Evolutionary conservation across 2,888 invertebrate species (phyloP), one percentile per base, ranked within the genome.

Genomic region (Stenodera caucasica): DNA sequence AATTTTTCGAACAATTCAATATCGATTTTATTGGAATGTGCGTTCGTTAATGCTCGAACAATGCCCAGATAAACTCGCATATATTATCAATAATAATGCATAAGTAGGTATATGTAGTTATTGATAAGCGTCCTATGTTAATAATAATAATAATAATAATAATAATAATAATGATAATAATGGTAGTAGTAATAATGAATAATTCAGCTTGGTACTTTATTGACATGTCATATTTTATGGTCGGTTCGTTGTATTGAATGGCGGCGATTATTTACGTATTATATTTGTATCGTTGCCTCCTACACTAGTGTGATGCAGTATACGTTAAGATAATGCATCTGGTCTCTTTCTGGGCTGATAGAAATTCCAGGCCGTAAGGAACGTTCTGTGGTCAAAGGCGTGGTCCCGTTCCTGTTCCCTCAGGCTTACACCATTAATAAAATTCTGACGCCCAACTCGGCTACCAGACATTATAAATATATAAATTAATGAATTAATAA

Each of bases 401-500:
- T 75, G 76, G 74, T 68, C 66, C 71, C 67, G 63, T 70, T 70
- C 68, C 66, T 57, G 63, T 71, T 67, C 73, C 75, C 73, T 60
- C 67, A 57, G 75, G 76, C 75, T 11, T 40, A 69, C 68, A 65
- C 77, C 77, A 78, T 78, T 78, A 78, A 78, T 78, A 78, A 78
- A 76, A 72, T 75, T 77, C 77, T 78, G 78, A 78, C 78, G 75
- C 77, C 76, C 74, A 74, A 73, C 72, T 72, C 70, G 66, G 77
- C 78, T 78, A 78, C 77, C 73, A 78, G 72, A 75, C 77, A 74
- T 74, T 78, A 78, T 75, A 40, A 40, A 40, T 40, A 78, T 78
- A 77, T 78, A 78, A 79, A 79, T 79, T 74, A 75, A 74, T 75
- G 74, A 76, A 75, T 75, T 75, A 77, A 73, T 75, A 72, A n/a